Evolutionary conservation across 2,888 invertebrate species (phyloP), one percentile per base, ranked within the genome.

Genomic region (Zygothrica quintamaculata): DNA sequence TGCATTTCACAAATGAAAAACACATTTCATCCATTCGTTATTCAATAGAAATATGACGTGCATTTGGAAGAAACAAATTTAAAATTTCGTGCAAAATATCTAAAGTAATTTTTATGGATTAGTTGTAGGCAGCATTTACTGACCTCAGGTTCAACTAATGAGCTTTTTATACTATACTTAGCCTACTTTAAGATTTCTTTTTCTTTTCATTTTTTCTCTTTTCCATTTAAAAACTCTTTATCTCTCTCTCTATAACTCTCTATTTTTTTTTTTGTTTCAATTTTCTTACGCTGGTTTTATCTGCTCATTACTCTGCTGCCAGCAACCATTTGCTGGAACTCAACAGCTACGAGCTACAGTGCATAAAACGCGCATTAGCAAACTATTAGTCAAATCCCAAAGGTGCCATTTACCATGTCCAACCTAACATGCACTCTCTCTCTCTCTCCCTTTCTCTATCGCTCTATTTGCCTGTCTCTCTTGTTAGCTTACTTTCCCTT

Each of bases 361-460:
- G 67, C 79, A 77, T 79, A 77, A 77, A 79, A 79, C 59, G 71
- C 74, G 77, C 77, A 79, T 78, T 78, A 78, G 80, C 77, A 79
- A 78, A 78, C 77, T 78, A 78, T 79, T 79, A 78, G 64, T 71
- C 47, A 55, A 68, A 58, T 76, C 80, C 80, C 77, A 34, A 66
- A 71, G 77, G 77, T 68, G 68, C 64, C 80, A 68, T 78, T 78
- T 67, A 57, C 74, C 50, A 65, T 60, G 74, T 65, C 72, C 70
- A 69, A 25, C 65, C 55, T 52, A 43, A 48, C 62, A 22, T 33
- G 51, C 36, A 40, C 51, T 13, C 44, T 36, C 22, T 26, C 36
- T 11, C 5, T 1, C n/a, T 13, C 8, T 8, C 11, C 11, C 6
- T 1, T 9, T 5, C 12, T 7, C 13, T 11, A n/a, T 1, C n/a